phyloP scores from a whole-genome alignment of 2,888 invertebrate genomes.

The Lithophane ornitopus region DNA sequence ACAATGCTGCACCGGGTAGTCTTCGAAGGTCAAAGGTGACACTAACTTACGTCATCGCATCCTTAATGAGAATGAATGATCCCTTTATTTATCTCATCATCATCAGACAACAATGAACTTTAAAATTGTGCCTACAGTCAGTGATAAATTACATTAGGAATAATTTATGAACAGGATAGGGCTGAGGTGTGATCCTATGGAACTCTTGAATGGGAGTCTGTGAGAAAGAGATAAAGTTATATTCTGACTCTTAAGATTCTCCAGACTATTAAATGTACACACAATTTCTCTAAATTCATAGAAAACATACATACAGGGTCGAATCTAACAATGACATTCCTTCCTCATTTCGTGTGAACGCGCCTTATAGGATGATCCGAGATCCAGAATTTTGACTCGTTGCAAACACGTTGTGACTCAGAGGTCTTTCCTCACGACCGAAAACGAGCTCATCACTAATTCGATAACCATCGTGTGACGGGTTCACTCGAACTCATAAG shows the following conservation, averaged over 20 bases:
- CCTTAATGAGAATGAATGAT: background rate
- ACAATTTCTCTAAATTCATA: background rate
- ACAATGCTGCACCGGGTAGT: background rate
- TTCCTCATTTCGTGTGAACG: constrained; percentile 27
- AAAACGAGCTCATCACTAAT: constrained; percentile 7
- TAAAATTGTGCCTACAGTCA: background rate
- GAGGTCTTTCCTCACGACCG: constrained; percentile 54
- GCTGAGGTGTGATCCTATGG: background rate
- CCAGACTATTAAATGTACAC: background rate
- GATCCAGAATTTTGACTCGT: constrained; percentile 57
- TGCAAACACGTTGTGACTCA: constrained; percentile 64
- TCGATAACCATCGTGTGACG: constrained; percentile 19
- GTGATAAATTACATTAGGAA: background rate
- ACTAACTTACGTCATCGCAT: background rate
- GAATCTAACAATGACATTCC: constrained; percentile 1
- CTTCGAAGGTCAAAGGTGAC: background rate
- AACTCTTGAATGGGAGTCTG: background rate
- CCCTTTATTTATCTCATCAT: background rate
- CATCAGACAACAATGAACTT: background rate
- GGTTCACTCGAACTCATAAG: background rate
- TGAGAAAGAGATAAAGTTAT: background rate
- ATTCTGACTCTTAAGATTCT: no score
- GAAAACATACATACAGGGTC: background rate
- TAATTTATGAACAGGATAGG: background rate
- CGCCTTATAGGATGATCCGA: constrained; percentile 41